These are phyloP conservation scores for Sialia sialis DNA, from an alignment of 2,113 vertebrate species.

Conservation along the genomic window DNA sequence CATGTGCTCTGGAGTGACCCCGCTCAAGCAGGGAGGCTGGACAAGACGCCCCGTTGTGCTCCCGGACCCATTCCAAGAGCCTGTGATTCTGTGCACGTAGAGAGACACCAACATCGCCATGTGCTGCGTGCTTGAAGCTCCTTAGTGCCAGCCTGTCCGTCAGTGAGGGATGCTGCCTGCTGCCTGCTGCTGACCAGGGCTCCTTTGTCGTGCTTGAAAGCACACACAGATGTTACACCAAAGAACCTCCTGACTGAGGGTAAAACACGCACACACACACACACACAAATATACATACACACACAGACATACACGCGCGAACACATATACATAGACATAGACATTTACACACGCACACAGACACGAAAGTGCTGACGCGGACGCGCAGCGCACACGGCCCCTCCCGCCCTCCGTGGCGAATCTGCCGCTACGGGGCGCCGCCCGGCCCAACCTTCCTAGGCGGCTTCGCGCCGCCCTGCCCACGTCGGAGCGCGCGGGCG, in stretches of 20 bases:
- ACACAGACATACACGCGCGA: too few relatives aligned
- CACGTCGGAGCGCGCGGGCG: slow-evolving; percentile 66
- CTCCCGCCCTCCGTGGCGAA: not conserved
- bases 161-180: not conserved
- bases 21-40: not conserved
- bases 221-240: too few relatives aligned
- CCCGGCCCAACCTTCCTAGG: not conserved
- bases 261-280: not conserved
- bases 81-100: not conserved
- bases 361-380: not conserved
- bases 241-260: not conserved
- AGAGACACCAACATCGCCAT: fast-evolving
- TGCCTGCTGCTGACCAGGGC: not conserved
- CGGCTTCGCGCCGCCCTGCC: slow-evolving; percentile 4
- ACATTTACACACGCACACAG: fast-evolving
- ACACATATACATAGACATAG: too few relatives aligned
- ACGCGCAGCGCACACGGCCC: fast-evolving
- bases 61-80: too few relatives aligned
- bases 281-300: not conserved
- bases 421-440: slow-evolving; percentile 58
- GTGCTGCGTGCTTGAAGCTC: not conserved
- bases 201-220: not conserved
- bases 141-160: fast-evolving
- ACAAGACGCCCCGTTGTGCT: fast-evolving
- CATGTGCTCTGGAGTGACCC: not conserved